Evolutionary conservation across 37 sponge, comb jelly and placozoan genomes (phyloP), one percentile per base, ranked within the genome.

Genomic region (Chondrilla cf. caribensis): DNA sequence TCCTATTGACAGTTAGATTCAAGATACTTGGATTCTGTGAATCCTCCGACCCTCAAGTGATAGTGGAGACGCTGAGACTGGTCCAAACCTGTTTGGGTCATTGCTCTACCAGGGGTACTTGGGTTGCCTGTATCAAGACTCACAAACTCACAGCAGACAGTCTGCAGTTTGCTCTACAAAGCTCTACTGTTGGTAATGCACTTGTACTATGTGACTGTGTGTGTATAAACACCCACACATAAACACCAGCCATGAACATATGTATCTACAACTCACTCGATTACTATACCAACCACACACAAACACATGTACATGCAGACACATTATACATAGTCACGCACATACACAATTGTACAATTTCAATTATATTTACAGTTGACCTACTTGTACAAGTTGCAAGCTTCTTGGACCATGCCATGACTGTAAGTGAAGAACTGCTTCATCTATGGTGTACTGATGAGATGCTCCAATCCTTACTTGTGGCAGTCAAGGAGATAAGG

Each of bases 401-500:
- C 0, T 44, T 82, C 29, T 32, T 82, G 70, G 82, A 82, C 54
- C 44, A n/a, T 33, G 22, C 67, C 17, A 66, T 82, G 44, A 42
- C 65, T 54, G 22, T 17, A 21, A 54, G 37, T 17, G 70, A 67
- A 18, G 47, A 28, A 18, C 70, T 82, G 0, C 71, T 82, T 22
- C 37, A 19, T 22, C 29, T 28, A 19, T 82, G 82, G 82, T 66
- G 68, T 22, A 39, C 66, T n/a, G 60, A 11, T 38, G 70, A 82
- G 0, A 11, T 47, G 31, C 58, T 82, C 0, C 47, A 54, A 19
- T 38, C 68, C 32, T 68, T 82, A 3, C 67, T 66, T 70, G 82
- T 67, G 37, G 82, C 82, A 3, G 41, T 66, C 37, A 22, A 82
- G 43, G 68, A 82, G 67, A 82, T 67, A 40, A 65, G 54, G 82